These are phyloP conservation scores for Calameuta pallipes DNA, from an alignment of 2,888 invertebrate species.

Conservation along the genomic window DNA sequence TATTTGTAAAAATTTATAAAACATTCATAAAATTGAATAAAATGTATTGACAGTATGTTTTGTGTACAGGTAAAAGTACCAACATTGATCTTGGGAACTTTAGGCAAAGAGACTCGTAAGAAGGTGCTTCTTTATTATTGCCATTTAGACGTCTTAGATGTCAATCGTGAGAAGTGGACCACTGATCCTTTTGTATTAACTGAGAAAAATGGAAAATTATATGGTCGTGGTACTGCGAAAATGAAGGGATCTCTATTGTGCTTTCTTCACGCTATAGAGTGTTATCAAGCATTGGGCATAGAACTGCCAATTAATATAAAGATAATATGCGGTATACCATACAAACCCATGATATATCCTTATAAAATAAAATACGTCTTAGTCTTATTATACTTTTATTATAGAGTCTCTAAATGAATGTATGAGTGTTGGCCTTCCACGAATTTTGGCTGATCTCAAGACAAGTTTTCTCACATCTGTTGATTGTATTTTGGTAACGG, in stretches of 20 bases:
- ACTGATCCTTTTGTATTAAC: slow-evolving; percentile 65
- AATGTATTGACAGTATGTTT: slow-evolving; percentile 5
- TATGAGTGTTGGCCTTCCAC: slow-evolving; percentile 51
- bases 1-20: neutral
- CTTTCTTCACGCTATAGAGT: slow-evolving; percentile 65
- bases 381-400: too few species aligned
- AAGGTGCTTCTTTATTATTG: slow-evolving; percentile 63
- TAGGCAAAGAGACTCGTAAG: slow-evolving; percentile 55
- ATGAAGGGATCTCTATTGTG: slow-evolving; percentile 65
- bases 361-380: neutral
- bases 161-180: slow-evolving; percentile 55
- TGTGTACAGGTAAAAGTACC: slow-evolving; percentile 54
- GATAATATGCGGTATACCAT: slow-evolving; percentile 53
- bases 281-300: slow-evolving; percentile 54
- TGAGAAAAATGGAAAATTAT: slow-evolving; percentile 54
- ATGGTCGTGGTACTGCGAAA: slow-evolving; percentile 64
- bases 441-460: slow-evolving; percentile 55
- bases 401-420: slow-evolving; percentile 65
- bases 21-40: neutral
- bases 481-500: slow-evolving; percentile 61
- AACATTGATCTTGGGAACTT: slow-evolving; percentile 59
- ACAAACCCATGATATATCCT: neutral
- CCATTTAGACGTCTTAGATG: slow-evolving; percentile 64
- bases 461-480: slow-evolving; percentile 59
- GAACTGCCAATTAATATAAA: slow-evolving; percentile 66